A percentile compares a stretch with the other conserved stretches of the same genome.
Evolutionary conservation across 2,888 invertebrate species (phyloP).

Genomic region (Folsomia manolachei): DNA sequence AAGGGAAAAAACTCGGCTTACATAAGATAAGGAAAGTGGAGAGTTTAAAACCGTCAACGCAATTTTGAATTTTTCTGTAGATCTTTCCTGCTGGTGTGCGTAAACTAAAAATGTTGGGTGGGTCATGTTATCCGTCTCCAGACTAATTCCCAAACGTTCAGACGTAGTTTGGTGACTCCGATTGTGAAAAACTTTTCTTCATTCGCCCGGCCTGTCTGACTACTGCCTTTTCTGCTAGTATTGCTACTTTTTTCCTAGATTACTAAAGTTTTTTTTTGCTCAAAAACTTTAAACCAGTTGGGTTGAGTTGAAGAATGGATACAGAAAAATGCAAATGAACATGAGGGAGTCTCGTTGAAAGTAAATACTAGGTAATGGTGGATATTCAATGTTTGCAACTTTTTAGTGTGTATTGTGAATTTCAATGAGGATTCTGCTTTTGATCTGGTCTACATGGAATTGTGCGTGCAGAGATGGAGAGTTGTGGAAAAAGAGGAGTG

Average conservation of each 20-base stretch:
- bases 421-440: constrained; percentile 17
- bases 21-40: too few relatives aligned
- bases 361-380: constrained; percentile 17
- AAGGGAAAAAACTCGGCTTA: neutral
- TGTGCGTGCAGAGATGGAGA: neutral
- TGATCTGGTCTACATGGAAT: constrained; percentile 1
- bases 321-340: constrained; percentile 15
- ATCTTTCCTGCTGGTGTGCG: too few relatives aligned
- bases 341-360: constrained; percentile 13
- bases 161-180: neutral
- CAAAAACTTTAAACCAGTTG: neutral
- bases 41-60: too few relatives aligned
- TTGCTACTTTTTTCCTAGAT: constrained; percentile 10
- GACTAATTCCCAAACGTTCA: constrained; percentile 14
- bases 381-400: constrained; percentile 17
- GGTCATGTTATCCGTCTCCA: neutral
- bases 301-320: constrained; percentile 13
- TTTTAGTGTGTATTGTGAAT: constrained; percentile 18
- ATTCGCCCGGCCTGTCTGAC: neutral
- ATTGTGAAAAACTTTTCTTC: constrained; percentile 8
- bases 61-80: too few relatives aligned
- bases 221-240: neutral
- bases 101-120: too few relatives aligned
- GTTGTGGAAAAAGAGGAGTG: neutral
- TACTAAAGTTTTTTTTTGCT: constrained; percentile 13